Conservation (phyloP, 2,888 invertebrate species). For the Steinernema carpocapsae region DNA sequence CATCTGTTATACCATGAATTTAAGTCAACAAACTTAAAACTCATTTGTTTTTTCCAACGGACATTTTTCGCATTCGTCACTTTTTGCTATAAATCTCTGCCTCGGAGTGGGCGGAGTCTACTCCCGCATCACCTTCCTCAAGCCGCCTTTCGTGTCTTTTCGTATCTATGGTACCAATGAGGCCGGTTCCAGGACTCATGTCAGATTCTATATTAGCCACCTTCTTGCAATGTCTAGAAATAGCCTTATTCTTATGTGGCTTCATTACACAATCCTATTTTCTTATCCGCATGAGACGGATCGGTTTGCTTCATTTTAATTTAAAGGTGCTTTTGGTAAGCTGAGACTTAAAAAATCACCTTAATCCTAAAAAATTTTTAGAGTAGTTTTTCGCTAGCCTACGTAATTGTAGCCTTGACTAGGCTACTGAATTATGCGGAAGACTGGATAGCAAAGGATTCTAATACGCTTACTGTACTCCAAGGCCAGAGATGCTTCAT, state of each 20-base stretch:
- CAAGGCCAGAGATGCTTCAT: constrained; percentile 12
- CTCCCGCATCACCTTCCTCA: no score
- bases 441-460: not conserved
- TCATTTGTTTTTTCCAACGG: no score
- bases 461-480: not conserved
- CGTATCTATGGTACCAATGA: not conserved
- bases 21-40: no score
- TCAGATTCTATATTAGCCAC: not conserved
- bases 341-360: not conserved
- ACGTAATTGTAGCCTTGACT: constrained; percentile 1
- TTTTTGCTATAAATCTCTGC: no score
- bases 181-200: not conserved
- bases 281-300: not conserved
- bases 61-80: no score
- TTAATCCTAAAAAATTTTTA: no score
- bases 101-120: no score
- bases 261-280: constrained; percentile 20
- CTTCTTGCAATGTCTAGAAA: constrained; percentile 7
- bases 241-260: constrained; percentile 4
- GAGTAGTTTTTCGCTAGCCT: constrained; percentile 8
- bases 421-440: constrained; percentile 15
- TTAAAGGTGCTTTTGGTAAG: constrained; percentile 16
- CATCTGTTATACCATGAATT: no score
- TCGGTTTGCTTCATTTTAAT: constrained; percentile 19
- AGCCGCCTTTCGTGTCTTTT: not conserved